These are phyloP conservation scores for Malacoraja senta DNA, from an alignment of 2,797 vertebrate species.

Conservation along the genomic window DNA sequence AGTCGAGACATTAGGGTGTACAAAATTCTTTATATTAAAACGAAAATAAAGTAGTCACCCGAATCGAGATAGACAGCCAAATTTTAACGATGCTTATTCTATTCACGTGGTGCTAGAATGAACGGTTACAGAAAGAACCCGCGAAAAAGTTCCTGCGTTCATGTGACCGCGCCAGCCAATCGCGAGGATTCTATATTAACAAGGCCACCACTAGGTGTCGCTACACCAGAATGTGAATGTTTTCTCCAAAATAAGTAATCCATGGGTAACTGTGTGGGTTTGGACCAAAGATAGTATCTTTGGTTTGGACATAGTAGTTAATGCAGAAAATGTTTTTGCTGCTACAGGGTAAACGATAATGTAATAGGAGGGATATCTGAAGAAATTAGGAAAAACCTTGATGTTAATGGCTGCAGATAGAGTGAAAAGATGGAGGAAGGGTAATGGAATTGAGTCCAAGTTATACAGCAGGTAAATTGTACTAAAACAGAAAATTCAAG, in stretches of 20 bases:
- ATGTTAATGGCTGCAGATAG: neutral
- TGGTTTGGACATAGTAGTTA: neutral
- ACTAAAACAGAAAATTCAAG: no score
- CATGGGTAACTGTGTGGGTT: neutral
- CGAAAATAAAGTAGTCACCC: no score
- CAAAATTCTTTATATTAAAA: no score
- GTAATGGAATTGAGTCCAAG: neutral
- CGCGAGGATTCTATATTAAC: no score
- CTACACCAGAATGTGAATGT: neutral
- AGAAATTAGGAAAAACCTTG: neutral
- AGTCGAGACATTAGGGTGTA: no score
- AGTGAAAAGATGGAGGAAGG: neutral
- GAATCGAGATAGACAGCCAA: no score
- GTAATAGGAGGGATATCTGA: neutral
- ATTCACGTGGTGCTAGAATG: no score
- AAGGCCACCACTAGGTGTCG: no score
- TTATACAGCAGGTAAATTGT: neutral
- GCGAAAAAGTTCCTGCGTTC: no score
- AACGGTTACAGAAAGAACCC: no score
- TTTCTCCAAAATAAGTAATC: neutral
- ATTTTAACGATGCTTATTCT: no score
- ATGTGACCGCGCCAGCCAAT: no score
- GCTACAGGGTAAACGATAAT: neutral
- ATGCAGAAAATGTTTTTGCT: neutral
- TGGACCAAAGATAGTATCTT: neutral